Evolutionary conservation across 2,888 invertebrate species (phyloP).

Genomic region (Crioceris asparagi): DNA sequence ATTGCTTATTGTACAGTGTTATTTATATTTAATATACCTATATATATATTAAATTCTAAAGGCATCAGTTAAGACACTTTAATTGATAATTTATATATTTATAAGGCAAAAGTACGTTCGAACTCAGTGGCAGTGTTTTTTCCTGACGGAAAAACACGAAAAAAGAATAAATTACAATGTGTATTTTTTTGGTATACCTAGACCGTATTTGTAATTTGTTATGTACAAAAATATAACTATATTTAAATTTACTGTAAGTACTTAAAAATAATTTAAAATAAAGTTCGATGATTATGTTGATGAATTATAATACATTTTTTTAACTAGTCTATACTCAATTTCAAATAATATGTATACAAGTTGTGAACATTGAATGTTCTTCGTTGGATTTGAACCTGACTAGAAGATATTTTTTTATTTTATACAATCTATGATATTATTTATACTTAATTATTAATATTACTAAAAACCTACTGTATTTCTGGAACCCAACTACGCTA

Average conservation of each 20-base stretch:
- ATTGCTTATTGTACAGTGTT: too few relatives aligned
- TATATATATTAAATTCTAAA: constrained; percentile 20
- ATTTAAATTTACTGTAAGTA: constrained; percentile 13
- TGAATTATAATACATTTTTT: too few relatives aligned
- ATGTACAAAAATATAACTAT: constrained; percentile 32
- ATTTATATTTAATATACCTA: constrained; percentile 29
- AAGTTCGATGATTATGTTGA: too few relatives aligned
- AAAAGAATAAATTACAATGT: constrained; percentile 21
- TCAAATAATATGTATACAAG: constrained; percentile 11
- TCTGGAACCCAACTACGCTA: too few relatives aligned
- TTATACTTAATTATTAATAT: too few relatives aligned
- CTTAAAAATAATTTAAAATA: constrained; percentile 21
- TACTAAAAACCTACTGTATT: too few relatives aligned
- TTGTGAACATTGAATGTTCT: constrained; percentile 18
- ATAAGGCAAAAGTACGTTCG: constrained; percentile 20
- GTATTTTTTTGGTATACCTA: constrained; percentile 37
- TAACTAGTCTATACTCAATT: constrained; percentile 29
- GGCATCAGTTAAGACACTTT: constrained; percentile 24
- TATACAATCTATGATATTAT: too few relatives aligned
- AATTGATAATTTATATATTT: too few relatives aligned
- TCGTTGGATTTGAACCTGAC: constrained; percentile 35
- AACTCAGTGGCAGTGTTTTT: constrained; percentile 13
- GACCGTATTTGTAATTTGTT: constrained; percentile 35
- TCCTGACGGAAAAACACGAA: constrained; percentile 11
- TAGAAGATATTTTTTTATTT: constrained; percentile 25